Percentiles rank a stretch among this genome's conserved stretches.
These are phyloP conservation scores for Cercopithecus mona DNA, from an alignment of 2,113 vertebrate species.

Conservation along the genomic window DNA sequence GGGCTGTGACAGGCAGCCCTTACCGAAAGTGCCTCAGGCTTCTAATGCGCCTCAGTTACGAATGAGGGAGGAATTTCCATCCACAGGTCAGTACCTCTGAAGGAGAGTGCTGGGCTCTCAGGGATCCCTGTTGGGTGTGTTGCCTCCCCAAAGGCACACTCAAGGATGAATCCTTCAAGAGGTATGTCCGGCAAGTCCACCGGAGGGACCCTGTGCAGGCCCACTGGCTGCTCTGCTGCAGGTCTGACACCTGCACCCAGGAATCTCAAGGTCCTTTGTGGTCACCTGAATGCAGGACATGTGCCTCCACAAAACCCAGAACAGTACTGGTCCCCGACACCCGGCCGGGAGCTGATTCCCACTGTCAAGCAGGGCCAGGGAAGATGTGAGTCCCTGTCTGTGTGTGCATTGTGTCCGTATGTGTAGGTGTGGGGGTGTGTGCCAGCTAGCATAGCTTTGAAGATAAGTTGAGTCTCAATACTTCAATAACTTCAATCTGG, in stretches of 20 bases:
- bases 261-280: fast-evolving
- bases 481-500: fast-evolving
- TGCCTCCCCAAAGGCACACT: not conserved
- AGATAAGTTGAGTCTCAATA: fast-evolving
- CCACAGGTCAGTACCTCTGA: not conserved
- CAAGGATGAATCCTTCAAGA: fast-evolving
- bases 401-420: too few relatives aligned
- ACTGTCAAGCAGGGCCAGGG: fast-evolving
- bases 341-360: fast-evolving
- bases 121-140: not conserved
- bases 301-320: too few relatives aligned
- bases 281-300: not conserved
- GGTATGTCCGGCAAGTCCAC: fast-evolving
- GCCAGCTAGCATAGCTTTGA: fast-evolving
- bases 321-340: not conserved
- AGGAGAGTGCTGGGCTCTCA: not conserved
- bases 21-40: fast-evolving
- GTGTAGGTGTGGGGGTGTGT: fast-evolving
- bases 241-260: fast-evolving
- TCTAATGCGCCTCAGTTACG: too few relatives aligned
- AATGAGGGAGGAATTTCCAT: fast-evolving
- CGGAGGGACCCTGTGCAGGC: fast-evolving
- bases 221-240: too few relatives aligned
- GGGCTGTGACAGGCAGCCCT: not conserved
- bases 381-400: fast-evolving